Percentiles rank a stretch among this genome's conserved stretches.
Evolutionary conservation across 2,888 invertebrate genomes (phyloP).

Genomic region (Caradrina kadenii): DNA sequence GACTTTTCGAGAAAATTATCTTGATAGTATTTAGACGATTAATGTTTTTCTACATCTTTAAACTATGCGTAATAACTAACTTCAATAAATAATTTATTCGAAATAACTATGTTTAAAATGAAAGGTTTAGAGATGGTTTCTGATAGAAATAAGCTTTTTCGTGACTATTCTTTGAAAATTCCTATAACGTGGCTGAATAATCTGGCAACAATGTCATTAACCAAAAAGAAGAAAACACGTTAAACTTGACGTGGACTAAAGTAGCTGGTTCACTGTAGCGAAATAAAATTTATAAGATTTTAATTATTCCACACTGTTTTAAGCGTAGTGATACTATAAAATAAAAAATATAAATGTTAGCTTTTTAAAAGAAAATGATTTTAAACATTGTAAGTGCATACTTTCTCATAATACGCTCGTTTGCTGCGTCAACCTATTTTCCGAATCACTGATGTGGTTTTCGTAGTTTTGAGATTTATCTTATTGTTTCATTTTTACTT

Average conservation of each 20-base stretch:
- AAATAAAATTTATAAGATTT: constrained; percentile 76
- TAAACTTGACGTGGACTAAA: constrained; percentile 90
- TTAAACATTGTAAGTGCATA: constrained; percentile 83
- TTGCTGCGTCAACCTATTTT: constrained; percentile 72
- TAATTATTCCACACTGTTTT: constrained; percentile 70
- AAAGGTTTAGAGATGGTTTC: no score
- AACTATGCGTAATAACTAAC: neutral
- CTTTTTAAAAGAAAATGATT: constrained; percentile 78
- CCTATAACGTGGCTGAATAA: constrained; percentile 55
- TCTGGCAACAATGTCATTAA: constrained; percentile 79
- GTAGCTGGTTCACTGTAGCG: constrained; percentile 83
- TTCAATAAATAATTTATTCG: neutral
- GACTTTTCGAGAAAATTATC: neutral
- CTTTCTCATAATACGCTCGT: constrained; percentile 70
- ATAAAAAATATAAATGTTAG: constrained; percentile 76
- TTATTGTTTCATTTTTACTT: constrained; percentile 70
- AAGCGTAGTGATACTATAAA: constrained; percentile 69
- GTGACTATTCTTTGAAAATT: neutral
- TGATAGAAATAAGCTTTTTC: neutral
- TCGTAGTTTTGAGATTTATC: constrained; percentile 65
- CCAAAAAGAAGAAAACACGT: constrained; percentile 90
- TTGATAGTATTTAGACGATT: constrained; percentile 26
- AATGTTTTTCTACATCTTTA: neutral
- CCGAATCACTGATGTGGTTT: constrained; percentile 73
- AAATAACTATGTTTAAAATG: no score